Conservation (phyloP, 2,888 invertebrate genomes). For the Lithosia quadra region DNA sequence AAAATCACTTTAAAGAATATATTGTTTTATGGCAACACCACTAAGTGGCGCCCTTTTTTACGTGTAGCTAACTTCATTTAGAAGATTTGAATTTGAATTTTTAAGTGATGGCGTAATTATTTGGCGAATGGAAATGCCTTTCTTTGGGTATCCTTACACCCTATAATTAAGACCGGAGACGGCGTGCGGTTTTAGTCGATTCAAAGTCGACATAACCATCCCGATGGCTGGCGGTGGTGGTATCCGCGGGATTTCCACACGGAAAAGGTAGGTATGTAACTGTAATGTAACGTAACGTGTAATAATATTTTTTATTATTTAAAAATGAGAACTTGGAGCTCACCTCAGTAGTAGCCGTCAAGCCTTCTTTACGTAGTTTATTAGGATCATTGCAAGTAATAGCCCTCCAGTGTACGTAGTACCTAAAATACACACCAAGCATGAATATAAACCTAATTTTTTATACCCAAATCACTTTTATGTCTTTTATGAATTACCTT, state of each 20-base stretch:
- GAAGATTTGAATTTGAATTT: constrained; percentile 14
- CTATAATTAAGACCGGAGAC: too few relatives aligned
- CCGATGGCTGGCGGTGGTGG: too few relatives aligned
- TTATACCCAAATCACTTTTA: too few relatives aligned
- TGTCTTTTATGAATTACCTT: too few relatives aligned
- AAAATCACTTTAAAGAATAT: not conserved
- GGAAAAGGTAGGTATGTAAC: too few relatives aligned
- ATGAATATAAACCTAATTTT: not conserved
- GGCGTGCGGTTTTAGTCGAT: too few relatives aligned
- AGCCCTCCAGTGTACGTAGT: constrained; percentile 75
- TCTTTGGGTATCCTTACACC: too few relatives aligned
- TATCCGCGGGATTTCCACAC: too few relatives aligned
- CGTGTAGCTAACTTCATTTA: constrained; percentile 49
- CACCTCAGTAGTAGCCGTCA: constrained; percentile 87
- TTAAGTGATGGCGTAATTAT: too few relatives aligned
- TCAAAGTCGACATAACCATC: too few relatives aligned
- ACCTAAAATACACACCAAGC: constrained; percentile 58
- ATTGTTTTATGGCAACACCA: constrained; percentile 3
- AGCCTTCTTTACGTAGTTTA: constrained; percentile 70
- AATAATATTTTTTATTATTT: too few relatives aligned
- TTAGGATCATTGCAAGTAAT: constrained; percentile 71
- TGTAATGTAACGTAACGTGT: not conserved
- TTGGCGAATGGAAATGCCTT: too few relatives aligned
- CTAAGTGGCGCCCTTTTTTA: constrained; percentile 41
- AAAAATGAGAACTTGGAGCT: constrained; percentile 4